A percentile compares a stretch with the other conserved stretches of the same genome.
Conservation (phyloP, 2,888 invertebrate species). For the Agrotis segetum region DNA sequence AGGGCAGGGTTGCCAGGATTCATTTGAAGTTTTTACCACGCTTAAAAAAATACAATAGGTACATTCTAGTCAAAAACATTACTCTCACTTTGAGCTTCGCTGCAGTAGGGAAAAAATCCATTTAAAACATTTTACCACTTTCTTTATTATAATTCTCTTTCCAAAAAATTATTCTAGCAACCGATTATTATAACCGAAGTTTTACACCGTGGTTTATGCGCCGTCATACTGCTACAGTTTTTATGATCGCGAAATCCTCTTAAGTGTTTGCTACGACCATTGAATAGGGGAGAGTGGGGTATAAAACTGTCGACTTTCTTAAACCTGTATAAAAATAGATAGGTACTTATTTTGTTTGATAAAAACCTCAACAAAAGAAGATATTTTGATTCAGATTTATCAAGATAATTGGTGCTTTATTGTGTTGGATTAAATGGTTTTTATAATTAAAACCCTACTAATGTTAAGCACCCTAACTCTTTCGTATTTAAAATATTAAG, state of each 20-base stretch:
- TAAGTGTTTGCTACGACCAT: conserved; percentile 27
- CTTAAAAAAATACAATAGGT: too few species aligned
- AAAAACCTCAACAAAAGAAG: too few species aligned
- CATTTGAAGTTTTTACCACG: too few species aligned
- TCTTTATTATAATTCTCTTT: conserved; percentile 3
- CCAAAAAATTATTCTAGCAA: neutral
- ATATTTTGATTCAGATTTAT: too few species aligned
- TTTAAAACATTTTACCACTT: neutral
- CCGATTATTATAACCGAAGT: neutral
- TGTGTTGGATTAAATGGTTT: neutral
- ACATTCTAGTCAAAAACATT: neutral
- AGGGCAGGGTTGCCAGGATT: too few species aligned
- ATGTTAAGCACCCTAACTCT: too few species aligned
- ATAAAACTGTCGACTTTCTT: neutral
- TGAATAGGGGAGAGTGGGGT: neutral
- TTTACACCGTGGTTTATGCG: conserved; percentile 17
- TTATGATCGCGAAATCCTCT: conserved; percentile 22
- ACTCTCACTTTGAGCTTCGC: neutral
- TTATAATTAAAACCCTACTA: too few species aligned
- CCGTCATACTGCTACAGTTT: conserved; percentile 19
- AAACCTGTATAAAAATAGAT: neutral
- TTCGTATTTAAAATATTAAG: too few species aligned
- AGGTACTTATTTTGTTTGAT: too few species aligned
- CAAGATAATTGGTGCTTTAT: neutral
- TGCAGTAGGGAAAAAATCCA: neutral